Conservation (phyloP, 2,797 vertebrate species). For the Chloroceryle inda region DNA sequence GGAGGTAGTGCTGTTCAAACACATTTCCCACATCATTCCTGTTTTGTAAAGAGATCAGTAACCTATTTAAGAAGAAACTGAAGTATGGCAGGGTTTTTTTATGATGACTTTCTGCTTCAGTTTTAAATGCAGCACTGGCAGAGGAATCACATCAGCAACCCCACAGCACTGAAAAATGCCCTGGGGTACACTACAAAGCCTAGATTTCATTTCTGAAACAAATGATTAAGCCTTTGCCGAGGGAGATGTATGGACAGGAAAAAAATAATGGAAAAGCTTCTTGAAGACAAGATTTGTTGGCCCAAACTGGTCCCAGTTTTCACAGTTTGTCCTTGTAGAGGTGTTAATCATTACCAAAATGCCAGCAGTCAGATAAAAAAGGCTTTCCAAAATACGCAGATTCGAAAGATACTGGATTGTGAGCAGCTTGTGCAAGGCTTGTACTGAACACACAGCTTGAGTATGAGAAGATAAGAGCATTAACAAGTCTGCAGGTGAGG, state of each 20-base stretch:
- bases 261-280: not conserved
- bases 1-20: not conserved
- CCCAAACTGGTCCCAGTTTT: not conserved
- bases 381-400: fast-evolving
- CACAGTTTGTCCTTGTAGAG: constrained; percentile 5
- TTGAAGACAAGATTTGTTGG: not conserved
- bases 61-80: not conserved
- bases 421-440: not conserved
- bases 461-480: not conserved
- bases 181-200: not conserved
- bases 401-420: not conserved
- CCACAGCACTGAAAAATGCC: not conserved
- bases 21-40: not conserved
- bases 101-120: not conserved
- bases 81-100: not conserved
- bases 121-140: not conserved
- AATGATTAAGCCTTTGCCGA: not conserved
- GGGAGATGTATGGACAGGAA: not conserved
- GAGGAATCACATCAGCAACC: not conserved
- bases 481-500: not conserved
- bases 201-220: not conserved
- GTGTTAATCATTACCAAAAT: constrained; percentile 46
- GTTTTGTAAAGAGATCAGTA: not conserved
- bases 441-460: not conserved
- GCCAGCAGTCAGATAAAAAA: not conserved